A percentile compares a stretch with the other conserved stretches of the same genome.
Evolutionary conservation across 2,797 vertebrate genomes (phyloP).

Genomic region (Poecilia picta): DNA sequence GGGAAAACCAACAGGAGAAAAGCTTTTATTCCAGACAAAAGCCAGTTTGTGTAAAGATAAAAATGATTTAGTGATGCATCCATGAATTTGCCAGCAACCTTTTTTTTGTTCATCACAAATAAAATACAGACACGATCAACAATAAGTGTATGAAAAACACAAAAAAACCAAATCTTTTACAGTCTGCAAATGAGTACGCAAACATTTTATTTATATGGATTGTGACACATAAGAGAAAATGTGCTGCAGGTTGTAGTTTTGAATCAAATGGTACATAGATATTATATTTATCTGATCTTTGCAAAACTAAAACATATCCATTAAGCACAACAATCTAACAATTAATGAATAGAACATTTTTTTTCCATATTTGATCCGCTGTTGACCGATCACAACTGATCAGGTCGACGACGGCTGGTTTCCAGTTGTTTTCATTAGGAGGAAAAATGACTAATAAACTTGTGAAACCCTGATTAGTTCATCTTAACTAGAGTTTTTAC

Average conservation of each 20-base stretch:
- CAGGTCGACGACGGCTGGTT: not conserved
- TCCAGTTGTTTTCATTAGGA: not conserved
- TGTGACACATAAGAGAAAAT: not conserved
- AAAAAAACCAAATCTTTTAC: not conserved
- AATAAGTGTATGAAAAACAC: not conserved
- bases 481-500: not conserved
- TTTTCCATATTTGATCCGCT: not conserved
- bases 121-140: not conserved
- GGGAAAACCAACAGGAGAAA: conserved; percentile 8
- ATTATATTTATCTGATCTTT: not conserved
- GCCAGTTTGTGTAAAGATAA: not conserved
- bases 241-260: not conserved
- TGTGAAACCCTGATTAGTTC: not conserved
- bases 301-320: not conserved
- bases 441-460: not conserved
- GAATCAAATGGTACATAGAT: too few species aligned
- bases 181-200: not conserved
- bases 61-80: too few species aligned
- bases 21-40: not conserved
- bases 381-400: not conserved
- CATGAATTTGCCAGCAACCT: not conserved
- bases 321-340: not conserved
- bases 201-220: not conserved
- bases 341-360: not conserved
- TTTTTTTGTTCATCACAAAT: not conserved